A percentile compares a stretch with the other conserved stretches of the same genome.
These are phyloP conservation scores for Ginglymostoma cirratum DNA, from an alignment of 2,113 vertebrate species.

Conservation along the genomic window DNA sequence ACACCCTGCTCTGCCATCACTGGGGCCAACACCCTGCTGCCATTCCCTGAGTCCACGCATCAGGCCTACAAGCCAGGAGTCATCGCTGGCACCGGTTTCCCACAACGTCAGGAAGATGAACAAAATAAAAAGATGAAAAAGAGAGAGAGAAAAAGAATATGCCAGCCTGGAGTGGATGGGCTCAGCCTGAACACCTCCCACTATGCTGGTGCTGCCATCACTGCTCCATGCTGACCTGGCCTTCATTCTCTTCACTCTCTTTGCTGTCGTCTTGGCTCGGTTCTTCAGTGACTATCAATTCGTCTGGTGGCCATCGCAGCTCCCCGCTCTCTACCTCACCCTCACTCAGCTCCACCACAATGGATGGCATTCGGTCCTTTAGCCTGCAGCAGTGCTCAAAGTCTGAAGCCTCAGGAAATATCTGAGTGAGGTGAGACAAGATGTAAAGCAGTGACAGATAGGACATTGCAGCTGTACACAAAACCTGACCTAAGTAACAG, in stretches of 20 bases:
- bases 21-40: no score
- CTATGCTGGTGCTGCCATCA: neutral
- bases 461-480: neutral
- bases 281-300: conserved; percentile 76
- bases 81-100: no score
- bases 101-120: no score
- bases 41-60: no score
- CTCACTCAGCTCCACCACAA: conserved; percentile 89
- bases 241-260: neutral
- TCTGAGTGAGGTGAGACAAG: conserved; percentile 59
- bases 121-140: no score
- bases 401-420: conserved; percentile 91
- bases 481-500: neutral
- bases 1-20: no score
- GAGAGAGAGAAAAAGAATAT: no score
- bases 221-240: neutral
- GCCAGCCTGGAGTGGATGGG: neutral
- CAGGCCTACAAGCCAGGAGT: no score
- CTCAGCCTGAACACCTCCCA: neutral
- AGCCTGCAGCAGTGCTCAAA: conserved; percentile 92
- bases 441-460: neutral
- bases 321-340: conserved; percentile 93
- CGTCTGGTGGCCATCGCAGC: conserved; percentile 93
- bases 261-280: neutral
- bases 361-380: conserved; percentile 92